Base-by-base conservation (phyloP, 2,113 vertebrate species). In the Myiopsitta monachus region DNA sequence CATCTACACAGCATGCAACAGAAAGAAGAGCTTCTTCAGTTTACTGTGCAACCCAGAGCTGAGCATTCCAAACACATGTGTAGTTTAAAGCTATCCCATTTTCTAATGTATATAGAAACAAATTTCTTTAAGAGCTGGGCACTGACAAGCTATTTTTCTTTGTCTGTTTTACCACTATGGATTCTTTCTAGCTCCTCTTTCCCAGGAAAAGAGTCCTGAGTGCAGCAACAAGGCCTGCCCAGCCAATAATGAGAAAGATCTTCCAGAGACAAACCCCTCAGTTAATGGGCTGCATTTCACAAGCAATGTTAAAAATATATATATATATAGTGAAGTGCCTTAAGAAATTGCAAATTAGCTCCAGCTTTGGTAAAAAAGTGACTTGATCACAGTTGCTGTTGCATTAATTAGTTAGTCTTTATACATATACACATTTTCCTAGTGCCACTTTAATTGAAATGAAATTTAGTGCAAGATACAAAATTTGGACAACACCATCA, bases 131-230 rank as follows among this genome's bases (percentile, higher is more conserved):
- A 90, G 85, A 46, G 6, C 13, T 63, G 18, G 77, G 10, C 30
- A 57, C 7, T 3, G 1, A 49, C 10, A 91, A 63, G 26, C 15
- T 66, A 11, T 27, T 57, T 85, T 83, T 85, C 36, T 19, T 72
- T 55, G 36, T 18, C 36, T 67, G 5, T 68, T 86, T 88, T 73
- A 39, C 7, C 33, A 18, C 4, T 1, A 0, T 0, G 0, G 23
- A 33, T 30, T 30, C 7, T 64, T 90, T 78, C 14, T 51, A 54
- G 15, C 11, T 79, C 22, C 13, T 64, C 4, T 55, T 76, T 9
- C 10, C 3, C 9, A 36, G 1, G 3, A 7, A 46, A 81, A 67
- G 11, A 19, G 14, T 26, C 14, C 5, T 18, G 72, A 81, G 31
- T 23, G 21, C 11, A 81, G 11, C 7, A 69, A 19, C 9, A 81